These are phyloP conservation scores for Ariolimax columbianus DNA, from an alignment of 2,888 invertebrate species.

Conservation along the genomic window DNA sequence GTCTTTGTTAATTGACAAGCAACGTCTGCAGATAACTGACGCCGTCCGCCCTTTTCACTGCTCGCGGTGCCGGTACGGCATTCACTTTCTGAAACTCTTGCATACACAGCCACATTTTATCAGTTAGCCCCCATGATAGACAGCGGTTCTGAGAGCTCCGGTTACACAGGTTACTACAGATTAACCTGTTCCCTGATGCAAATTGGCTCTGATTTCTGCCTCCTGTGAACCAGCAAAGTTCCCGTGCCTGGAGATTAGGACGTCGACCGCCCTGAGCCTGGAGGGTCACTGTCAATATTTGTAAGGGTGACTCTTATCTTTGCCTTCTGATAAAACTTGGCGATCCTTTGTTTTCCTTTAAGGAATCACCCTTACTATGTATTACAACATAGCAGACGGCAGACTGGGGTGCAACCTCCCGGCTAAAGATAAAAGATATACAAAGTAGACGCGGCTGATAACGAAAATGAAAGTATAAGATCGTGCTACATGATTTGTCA, in stretches of 20 bases:
- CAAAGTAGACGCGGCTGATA: neutral
- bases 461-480: neutral
- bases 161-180: conserved; percentile 13
- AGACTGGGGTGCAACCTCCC: neutral
- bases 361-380: neutral
- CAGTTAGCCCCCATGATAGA: conserved; percentile 1
- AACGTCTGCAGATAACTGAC: too few species aligned
- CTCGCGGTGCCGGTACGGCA: too few species aligned
- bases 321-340: neutral
- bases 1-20: too few species aligned
- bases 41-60: too few species aligned
- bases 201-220: conserved; percentile 27
- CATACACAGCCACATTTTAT: too few species aligned
- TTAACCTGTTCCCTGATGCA: conserved; percentile 26
- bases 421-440: neutral
- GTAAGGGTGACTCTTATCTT: neutral
- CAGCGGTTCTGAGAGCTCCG: conserved; percentile 1
- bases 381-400: neutral
- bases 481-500: neutral
- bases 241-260: conserved; percentile 15
- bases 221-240: neutral
- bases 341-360: conserved; percentile 15
- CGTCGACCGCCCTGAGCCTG: neutral
- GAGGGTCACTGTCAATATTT: conserved; percentile 25
- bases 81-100: neutral